Evolutionary conservation across 2,113 vertebrate genomes (phyloP).

Genomic region (Leucosticte australis): DNA sequence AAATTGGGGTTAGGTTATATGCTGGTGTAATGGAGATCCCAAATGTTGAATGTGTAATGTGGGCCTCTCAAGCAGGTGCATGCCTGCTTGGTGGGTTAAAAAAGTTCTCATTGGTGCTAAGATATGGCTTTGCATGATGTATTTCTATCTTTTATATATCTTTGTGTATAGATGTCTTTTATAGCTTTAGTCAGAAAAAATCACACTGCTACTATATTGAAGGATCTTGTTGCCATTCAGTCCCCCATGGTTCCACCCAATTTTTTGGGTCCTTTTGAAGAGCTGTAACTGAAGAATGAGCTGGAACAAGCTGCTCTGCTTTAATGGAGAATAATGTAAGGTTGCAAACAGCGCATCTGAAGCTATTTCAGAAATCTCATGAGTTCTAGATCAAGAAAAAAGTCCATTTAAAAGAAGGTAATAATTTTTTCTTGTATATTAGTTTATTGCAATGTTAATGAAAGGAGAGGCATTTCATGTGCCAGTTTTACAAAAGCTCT

Average conservation of each 20-base stretch:
- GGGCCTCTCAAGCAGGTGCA: not conserved
- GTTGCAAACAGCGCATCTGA: not conserved
- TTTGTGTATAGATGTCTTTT: rapidly evolving
- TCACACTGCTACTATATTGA: not conserved
- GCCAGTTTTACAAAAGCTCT: not conserved
- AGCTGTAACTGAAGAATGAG: not conserved
- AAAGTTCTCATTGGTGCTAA: not conserved
- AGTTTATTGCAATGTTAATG: not conserved
- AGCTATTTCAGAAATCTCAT: not conserved
- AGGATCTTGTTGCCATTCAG: not conserved
- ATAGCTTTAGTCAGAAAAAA: not conserved
- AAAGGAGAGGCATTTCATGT: not conserved
- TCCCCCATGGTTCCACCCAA: not conserved
- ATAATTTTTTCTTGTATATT: not conserved
- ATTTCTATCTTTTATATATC: not conserved
- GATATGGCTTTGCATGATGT: not conserved
- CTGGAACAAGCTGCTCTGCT: not conserved
- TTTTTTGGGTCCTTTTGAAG: not conserved
- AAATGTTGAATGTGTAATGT: not conserved
- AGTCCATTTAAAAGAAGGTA: not conserved
- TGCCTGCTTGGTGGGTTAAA: not conserved
- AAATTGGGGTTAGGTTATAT: not conserved
- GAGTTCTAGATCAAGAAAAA: not conserved
- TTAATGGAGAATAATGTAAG: not conserved
- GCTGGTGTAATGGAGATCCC: not conserved